These are phyloP conservation scores for Aplochiton taeniatus DNA, from an alignment of 2,797 vertebrate genomes.

Conservation along the genomic window DNA sequence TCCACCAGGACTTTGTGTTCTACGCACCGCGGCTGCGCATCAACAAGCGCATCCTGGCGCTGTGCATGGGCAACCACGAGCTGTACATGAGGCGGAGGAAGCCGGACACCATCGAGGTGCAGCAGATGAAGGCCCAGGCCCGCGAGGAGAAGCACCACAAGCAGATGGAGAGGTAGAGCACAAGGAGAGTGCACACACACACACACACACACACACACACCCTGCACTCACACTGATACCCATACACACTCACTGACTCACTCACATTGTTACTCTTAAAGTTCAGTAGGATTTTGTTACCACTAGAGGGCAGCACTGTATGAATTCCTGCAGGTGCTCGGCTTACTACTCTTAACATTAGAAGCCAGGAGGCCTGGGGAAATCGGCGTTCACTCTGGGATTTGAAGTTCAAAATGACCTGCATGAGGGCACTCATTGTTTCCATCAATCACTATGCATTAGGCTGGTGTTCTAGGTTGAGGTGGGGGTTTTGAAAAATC, in stretches of 20 bases:
- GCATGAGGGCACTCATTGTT: no score
- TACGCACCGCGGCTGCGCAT: slow-evolving; percentile 88
- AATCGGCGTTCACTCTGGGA: no score
- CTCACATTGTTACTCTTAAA: not conserved
- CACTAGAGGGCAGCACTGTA: slow-evolving; percentile 29
- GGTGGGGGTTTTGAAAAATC: no score
- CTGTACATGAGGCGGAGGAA: slow-evolving; percentile 89
- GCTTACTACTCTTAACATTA: no score
- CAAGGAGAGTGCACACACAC: not conserved
- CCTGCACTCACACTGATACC: not conserved
- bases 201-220: not conserved
- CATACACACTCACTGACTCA: not conserved
- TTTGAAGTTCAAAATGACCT: no score
- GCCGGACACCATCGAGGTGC: slow-evolving; percentile 88
- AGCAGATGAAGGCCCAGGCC: slow-evolving; percentile 89
- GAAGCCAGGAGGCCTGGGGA: no score
- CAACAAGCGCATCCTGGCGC: slow-evolving; percentile 88
- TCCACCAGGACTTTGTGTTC: slow-evolving; percentile 80
- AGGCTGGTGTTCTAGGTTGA: no score
- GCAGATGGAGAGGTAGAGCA: slow-evolving; percentile 85
- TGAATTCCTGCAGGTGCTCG: no score
- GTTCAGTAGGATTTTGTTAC: not conserved
- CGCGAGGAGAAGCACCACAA: slow-evolving; percentile 89
- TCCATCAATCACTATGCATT: no score
- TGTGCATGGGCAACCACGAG: slow-evolving; percentile 90